Conservation (phyloP, 2,888 invertebrate genomes). For the Stictocephala bisonia region DNA sequence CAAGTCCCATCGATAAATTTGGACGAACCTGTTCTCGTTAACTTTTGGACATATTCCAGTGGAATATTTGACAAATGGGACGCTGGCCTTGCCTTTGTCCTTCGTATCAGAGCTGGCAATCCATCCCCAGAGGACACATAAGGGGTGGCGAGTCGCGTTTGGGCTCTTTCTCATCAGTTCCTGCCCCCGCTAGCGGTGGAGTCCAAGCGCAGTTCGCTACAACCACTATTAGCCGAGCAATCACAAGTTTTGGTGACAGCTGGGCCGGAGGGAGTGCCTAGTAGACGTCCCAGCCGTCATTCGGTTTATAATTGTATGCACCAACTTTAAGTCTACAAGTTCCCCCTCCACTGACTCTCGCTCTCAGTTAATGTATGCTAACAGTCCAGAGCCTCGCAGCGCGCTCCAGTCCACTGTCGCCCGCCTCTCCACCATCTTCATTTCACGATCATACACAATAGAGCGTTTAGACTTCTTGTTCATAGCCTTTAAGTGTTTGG, state of each 20-base stretch:
- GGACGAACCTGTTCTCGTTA: slow-evolving; percentile 33
- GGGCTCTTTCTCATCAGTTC: neutral
- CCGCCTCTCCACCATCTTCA: neutral
- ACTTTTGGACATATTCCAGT: slow-evolving; percentile 38
- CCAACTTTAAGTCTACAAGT: slow-evolving; percentile 48
- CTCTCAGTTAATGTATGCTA: slow-evolving; percentile 32
- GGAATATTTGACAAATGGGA: slow-evolving; percentile 32
- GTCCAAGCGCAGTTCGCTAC: neutral
- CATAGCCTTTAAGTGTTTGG: too few relatives aligned
- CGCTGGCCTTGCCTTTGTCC: slow-evolving; percentile 4
- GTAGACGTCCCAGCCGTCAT: slow-evolving; percentile 39
- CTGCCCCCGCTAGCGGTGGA: neutral
- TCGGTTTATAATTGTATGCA: slow-evolving; percentile 51
- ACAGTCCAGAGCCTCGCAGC: slow-evolving; percentile 15
- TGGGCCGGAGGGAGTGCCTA: slow-evolving; percentile 63
- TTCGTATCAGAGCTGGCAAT: neutral
- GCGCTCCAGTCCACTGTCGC: slow-evolving; percentile 14
- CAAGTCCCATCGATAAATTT: slow-evolving; percentile 34
- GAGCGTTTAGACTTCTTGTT: too few relatives aligned
- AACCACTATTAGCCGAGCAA: neutral
- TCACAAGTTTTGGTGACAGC: slow-evolving; percentile 56
- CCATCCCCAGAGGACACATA: neutral
- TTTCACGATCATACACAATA: too few relatives aligned
- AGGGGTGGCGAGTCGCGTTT: neutral
- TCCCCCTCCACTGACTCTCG: slow-evolving; percentile 15